Base-by-base conservation (phyloP, 2,113 vertebrate genomes). In the Syngnathus floridae region DNA sequence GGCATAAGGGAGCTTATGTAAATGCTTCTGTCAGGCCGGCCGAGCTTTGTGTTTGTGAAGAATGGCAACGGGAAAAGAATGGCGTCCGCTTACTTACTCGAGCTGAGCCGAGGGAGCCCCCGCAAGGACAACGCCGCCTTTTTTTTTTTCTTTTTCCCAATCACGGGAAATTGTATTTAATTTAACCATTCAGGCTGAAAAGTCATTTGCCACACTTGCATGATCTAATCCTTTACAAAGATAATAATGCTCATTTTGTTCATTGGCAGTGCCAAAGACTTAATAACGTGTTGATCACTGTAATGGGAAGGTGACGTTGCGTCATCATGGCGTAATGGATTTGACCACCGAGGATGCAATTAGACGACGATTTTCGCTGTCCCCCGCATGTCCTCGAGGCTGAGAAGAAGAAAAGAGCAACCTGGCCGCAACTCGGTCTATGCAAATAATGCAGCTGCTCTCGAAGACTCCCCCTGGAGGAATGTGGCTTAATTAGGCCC, bases 1-100 rank as follows among this genome's bases (percentile, higher is more conserved):
- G 66, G 21, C 69, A 66, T 71, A 82, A 73, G 83, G 74, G 73
- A 77, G 81, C 80, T 84, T 88, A 84, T 88, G 86, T 81, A 89
- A 89, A 89, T 86, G 82, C 69, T 69, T 78, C 79, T 74, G 79
- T 84, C 80, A 75, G 77, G 81, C 71, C 70, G 62, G 60, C 59
- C 74, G 84, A 83, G 78, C 77, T 84, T 86, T 87, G 80, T 82
- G 67, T 66, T 73, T 13, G 59, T 26, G 13, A 43, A 61, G 59
- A 61, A 61, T 26, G 21, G 59, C 59, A 43, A 61, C 4, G 21
- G 43, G 59, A 43, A 19, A 40, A 61, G 38, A 61, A 61, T 61
- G 59, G 59, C 6, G n/a, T 6, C 59, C 21, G 58, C 19, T 52
- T 45, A 7, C 38, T 43, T 61, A 61, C 43, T 21, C 0, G 1